Base-by-base conservation (phyloP, 2,888 invertebrate species). In the Branchipolynoe longqiensis region DNA sequence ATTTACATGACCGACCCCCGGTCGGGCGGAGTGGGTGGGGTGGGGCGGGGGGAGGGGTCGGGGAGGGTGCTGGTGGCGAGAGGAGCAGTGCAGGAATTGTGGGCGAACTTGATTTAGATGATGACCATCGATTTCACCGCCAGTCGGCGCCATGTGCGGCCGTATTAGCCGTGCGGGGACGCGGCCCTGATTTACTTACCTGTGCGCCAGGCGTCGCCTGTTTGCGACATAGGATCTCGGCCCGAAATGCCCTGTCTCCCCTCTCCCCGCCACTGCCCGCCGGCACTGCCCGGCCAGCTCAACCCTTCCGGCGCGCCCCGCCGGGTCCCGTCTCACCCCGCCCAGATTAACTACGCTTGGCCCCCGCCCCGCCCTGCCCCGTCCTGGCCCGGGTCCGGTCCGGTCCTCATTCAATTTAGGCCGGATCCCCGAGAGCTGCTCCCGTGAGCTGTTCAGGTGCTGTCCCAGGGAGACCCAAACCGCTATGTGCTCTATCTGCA, bases 361-460 rank as follows among this genome's bases (percentile, higher is more conserved):
- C n/a, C n/a, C n/a, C n/a, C n/a, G n/a, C n/a, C n/a, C n/a, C n/a
- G n/a, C n/a, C n/a, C n/a, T n/a, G n/a, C n/a, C n/a, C n/a, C n/a
- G n/a, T n/a, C n/a, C n/a, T n/a, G n/a, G n/a, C n/a, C n/a, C n/a
- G 58, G 4, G 14, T 58, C 33, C 33, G 18, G 36, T 0, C 4
- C 36, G 38, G 3, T 38, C 69, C 69, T 69, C 38, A 69, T 69
- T 69, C 69, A 33, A 36, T 69, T 36, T 69, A 22, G 36, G 14
- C 69, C 18, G 36, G 38, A 22, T 69, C 69, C 69, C 69, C 33
- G 3, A 12, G n/a, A 38, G 36, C n/a, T 31, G 36, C 12, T 18
- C 2, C 69, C 18, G 36, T 36, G 18, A 1, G 36, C 38, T 36
- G 36, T 69, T 38, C 69, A 31, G 69, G n/a, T n/a, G n/a, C n/a